Base-by-base conservation (phyloP, 2,113 vertebrate genomes). In the Girardinichthys multiradiatus region DNA sequence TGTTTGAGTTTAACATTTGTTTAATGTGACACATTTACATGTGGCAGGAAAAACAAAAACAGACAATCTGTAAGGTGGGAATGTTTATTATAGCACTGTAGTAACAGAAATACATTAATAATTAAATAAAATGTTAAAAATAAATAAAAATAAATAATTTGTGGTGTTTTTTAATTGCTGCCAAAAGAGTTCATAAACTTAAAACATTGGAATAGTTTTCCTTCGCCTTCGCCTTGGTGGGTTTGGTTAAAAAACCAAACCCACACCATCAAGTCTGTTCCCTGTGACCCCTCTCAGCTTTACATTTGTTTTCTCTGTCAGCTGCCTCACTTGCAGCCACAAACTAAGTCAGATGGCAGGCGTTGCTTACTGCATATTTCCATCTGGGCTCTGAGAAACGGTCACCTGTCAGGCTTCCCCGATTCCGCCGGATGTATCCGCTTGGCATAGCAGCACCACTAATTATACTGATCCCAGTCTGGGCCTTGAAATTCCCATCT, bases 381-480 rank as follows among this genome's bases (percentile, higher is more conserved):
- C 84, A 76, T 89, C 78, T 86, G 73, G 67, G 58, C 71, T 68
- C 37, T 77, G 67, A 81, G 72, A 84, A 86, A 64, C 51, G 8
- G 80, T 67, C 84, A 88, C 86, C 83, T 91, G 90, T 81, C 89
- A 87, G 84, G 75, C 73, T 90, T 83, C 80, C 81, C 84, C 81
- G 48, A 57, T 83, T 86, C 86, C 62, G 68, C 80, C 71, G 85
- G 82, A 81, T 86, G 82, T 72, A 79, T 91, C 80, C 61, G 71
- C 82, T 90, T 79, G 81, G 91, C 87, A 80, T 15, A 14, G 12
- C 62, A 68, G 87, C 81, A 84, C 93, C 79, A 78, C 68, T 90
- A 92, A 93, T 94, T 94, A 93, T 73, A 77, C 79, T 21, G 64
- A 84, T 86, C 86, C 82, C 77, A 81, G 89, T 82, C 89, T 90